phyloP scores from a whole-genome alignment of 2,888 invertebrate species.

The Orthosia incerta region DNA sequence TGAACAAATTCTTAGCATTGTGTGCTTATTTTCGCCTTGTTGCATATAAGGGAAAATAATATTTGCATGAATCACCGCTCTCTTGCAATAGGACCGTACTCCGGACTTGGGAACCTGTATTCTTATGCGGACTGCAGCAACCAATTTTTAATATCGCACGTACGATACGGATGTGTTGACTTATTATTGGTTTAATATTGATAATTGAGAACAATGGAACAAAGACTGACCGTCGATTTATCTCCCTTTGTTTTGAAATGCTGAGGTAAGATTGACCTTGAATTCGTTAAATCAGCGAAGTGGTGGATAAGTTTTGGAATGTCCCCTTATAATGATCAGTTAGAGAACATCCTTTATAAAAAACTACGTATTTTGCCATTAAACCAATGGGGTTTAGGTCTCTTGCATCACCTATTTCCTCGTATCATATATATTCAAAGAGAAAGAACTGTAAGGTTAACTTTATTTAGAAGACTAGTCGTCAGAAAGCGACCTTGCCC shows the following conservation, averaged over 20 bases:
- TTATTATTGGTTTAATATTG: conserved; percentile 56
- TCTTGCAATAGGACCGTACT: conserved; percentile 48
- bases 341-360: not conserved
- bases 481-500: conserved; percentile 18
- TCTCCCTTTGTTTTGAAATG: conserved; percentile 59
- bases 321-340: not conserved
- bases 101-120: conserved; percentile 61
- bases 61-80: conserved; percentile 68
- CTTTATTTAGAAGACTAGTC: not conserved
- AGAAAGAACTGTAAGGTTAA: not conserved
- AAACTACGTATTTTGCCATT: not conserved
- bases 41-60: conserved; percentile 69
- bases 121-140: conserved; percentile 52
- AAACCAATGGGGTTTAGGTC: not conserved
- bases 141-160: conserved; percentile 58
- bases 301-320: conserved; percentile 7
- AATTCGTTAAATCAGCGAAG: conserved; percentile 1
- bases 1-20: conserved; percentile 67
- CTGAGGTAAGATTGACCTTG: conserved; percentile 27
- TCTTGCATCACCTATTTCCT: not conserved
- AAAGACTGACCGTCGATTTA: conserved; percentile 63
- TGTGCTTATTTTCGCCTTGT: conserved; percentile 65
- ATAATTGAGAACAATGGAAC: conserved; percentile 73
- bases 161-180: conserved; percentile 43
- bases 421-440: not conserved